Percentiles rank a stretch among this genome's conserved stretches.
Evolutionary conservation across 1,140 invertebrate genomes (phyloP).

Genomic region (Calephelis virginiensis): DNA sequence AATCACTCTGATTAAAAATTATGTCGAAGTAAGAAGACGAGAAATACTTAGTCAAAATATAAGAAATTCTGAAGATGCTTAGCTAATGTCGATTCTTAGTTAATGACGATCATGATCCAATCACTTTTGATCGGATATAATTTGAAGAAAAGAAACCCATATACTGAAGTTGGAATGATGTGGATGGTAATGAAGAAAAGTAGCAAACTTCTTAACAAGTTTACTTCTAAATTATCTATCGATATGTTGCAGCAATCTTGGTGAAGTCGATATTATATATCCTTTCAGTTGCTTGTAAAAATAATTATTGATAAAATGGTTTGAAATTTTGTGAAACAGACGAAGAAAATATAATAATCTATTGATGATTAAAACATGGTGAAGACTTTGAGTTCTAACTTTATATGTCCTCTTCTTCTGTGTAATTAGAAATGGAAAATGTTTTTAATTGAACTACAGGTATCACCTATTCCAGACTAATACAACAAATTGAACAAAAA

Average conservation of each 20-base stretch:
- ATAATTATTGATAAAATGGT: too few relatives aligned
- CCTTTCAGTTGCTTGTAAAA: too few relatives aligned
- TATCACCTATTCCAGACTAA: too few relatives aligned
- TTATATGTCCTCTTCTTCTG: too few relatives aligned
- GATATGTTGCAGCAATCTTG: not conserved
- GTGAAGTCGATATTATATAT: too few relatives aligned
- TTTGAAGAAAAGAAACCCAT: constrained; percentile 32
- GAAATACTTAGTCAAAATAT: not conserved
- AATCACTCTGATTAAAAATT: constrained; percentile 31
- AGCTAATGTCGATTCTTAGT: constrained; percentile 8
- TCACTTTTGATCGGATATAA: constrained; percentile 42
- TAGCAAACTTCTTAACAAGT: not conserved
- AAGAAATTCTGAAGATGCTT: too few relatives aligned
- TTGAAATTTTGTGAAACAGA: not conserved
- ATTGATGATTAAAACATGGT: not conserved
- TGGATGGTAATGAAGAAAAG: not conserved
- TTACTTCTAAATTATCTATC: too few relatives aligned
- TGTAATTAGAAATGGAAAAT: too few relatives aligned
- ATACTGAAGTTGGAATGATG: not conserved
- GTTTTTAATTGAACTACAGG: too few relatives aligned
- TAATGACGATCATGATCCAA: constrained; percentile 36
- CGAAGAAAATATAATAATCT: not conserved
- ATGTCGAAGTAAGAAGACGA: constrained; percentile 6
- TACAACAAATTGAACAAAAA: too few relatives aligned
- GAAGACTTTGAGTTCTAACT: not conserved